phyloP scores from a whole-genome alignment of 1,140 invertebrate genomes.

The Macrostomum lignano region DNA sequence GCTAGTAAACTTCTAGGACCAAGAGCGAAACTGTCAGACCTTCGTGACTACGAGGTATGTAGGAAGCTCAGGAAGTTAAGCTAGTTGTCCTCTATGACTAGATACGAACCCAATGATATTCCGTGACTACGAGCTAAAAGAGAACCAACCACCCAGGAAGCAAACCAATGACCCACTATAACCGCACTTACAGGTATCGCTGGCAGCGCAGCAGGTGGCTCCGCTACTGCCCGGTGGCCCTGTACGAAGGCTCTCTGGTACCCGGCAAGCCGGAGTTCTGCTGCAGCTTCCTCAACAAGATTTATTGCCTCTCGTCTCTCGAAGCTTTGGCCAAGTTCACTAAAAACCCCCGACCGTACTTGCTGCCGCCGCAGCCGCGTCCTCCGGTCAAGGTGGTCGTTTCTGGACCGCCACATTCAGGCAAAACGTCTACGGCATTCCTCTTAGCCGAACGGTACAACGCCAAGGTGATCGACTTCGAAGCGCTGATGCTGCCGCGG shows the following conservation, averaged over 20 bases:
- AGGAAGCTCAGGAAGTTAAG: too few relatives aligned
- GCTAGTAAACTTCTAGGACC: too few relatives aligned
- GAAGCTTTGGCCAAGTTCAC: constrained; percentile 23
- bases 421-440: constrained; percentile 19
- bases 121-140: neutral
- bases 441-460: constrained; percentile 22
- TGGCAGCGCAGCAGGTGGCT: constrained; percentile 23
- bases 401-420: constrained; percentile 15
- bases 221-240: constrained; percentile 21
- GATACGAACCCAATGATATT: too few relatives aligned
- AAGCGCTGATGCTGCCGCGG: neutral
- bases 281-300: constrained; percentile 23
- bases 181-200: too few relatives aligned
- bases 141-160: neutral
- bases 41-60: too few relatives aligned
- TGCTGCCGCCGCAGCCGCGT: constrained; percentile 19
- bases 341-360: constrained; percentile 23
- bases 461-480: constrained; percentile 14
- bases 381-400: constrained; percentile 22
- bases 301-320: constrained; percentile 20
- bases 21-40: too few relatives aligned
- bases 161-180: too few relatives aligned
- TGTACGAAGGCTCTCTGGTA: constrained; percentile 20
- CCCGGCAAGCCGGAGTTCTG: constrained; percentile 23
- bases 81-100: too few relatives aligned